These are phyloP conservation scores for Drosophila pegasa DNA, from an alignment of 2,888 invertebrate species.

Conservation along the genomic window DNA sequence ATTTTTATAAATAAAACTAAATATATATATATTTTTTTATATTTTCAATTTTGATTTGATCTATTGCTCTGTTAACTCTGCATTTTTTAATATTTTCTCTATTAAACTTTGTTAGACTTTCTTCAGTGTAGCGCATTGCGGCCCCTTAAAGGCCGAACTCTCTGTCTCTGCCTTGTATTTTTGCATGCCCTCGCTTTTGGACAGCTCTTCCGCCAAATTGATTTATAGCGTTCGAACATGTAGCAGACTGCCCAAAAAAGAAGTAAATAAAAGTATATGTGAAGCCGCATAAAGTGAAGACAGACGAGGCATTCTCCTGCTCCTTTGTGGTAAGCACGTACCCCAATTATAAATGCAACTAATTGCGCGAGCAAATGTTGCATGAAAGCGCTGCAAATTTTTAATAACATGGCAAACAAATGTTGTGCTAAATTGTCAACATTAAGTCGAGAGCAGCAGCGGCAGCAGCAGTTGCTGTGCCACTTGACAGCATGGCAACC, in stretches of 20 bases:
- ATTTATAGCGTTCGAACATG: conserved; percentile 77
- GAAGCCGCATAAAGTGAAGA: conserved; percentile 11
- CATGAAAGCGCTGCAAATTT: conserved; percentile 72
- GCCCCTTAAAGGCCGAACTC: conserved; percentile 5
- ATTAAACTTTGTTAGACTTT: neutral
- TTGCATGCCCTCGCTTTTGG: conserved; percentile 56
- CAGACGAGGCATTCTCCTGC: conserved; percentile 9
- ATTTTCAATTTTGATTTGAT: neutral
- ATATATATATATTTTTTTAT: neutral
- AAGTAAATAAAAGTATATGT: neutral
- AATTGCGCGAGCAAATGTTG: conserved; percentile 67
- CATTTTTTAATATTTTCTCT: neutral
- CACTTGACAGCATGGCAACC: conserved; percentile 41
- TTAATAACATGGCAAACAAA: conserved; percentile 72
- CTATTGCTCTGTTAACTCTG: neutral
- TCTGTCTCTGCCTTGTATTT: conserved; percentile 12
- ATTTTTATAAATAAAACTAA: neutral
- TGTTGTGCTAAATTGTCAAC: conserved; percentile 79
- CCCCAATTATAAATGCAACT: conserved; percentile 76
- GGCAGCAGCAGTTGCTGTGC: conserved; percentile 6
- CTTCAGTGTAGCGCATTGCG: conserved; percentile 29
- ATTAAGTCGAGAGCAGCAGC: conserved; percentile 43
- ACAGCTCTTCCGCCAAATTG: conserved; percentile 62
- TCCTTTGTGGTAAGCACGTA: conserved; percentile 60
- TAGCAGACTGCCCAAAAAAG: conserved; percentile 41